Percentiles rank a stretch among this genome's conserved stretches.
phyloP scores from a whole-genome alignment of 2,797 vertebrate genomes.

The Sebastolobus altivelis region DNA sequence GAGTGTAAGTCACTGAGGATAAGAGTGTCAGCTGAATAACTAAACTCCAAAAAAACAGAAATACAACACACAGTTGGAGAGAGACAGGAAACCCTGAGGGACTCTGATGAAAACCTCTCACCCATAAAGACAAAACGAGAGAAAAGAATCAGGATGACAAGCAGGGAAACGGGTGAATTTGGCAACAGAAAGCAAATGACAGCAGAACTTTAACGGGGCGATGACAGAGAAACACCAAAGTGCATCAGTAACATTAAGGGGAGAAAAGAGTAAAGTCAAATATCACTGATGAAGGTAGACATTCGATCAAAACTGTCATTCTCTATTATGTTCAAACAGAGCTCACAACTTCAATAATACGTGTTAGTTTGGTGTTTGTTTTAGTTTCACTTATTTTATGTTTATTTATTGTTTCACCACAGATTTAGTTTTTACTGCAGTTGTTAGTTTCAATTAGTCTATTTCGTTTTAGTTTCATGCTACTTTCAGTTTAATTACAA shows the following conservation, averaged over 20 bases:
- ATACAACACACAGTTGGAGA: constrained; percentile 33
- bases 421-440: neutral
- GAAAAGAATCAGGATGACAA: constrained; percentile 47
- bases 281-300: constrained; percentile 25
- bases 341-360: constrained; percentile 16
- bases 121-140: constrained; percentile 42
- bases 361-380: neutral
- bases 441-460: neutral
- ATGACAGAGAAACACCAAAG: constrained; percentile 51
- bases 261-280: constrained; percentile 21
- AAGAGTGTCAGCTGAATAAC: constrained; percentile 45
- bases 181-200: constrained; percentile 43
- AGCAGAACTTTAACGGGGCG: constrained; percentile 20
- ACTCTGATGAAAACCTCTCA: constrained; percentile 57
- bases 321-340: constrained; percentile 39
- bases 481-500: neutral
- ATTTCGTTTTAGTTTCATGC: neutral
- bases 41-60: constrained; percentile 35
- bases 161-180: constrained; percentile 29
- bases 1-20: constrained; percentile 43
- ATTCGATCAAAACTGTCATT: constrained; percentile 36
- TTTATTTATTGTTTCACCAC: neutral
- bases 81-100: constrained; percentile 61
- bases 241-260: constrained; percentile 50
- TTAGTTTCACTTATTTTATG: neutral